Conservation (phyloP, 2,113 vertebrate genomes). For the Silurus meridionalis region DNA sequence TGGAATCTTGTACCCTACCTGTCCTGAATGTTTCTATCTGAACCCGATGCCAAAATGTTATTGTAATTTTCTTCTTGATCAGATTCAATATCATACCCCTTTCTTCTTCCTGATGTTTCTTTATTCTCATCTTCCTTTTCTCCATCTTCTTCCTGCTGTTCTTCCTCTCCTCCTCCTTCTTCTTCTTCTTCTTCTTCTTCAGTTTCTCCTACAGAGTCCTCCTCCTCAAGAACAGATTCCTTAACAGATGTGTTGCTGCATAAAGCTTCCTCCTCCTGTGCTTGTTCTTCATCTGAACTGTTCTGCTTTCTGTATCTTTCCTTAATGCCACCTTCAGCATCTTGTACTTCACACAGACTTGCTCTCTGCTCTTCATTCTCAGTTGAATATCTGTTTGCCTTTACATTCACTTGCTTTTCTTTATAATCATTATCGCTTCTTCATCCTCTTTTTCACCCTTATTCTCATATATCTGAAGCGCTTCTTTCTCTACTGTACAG, state of each 20-base stretch:
- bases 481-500: slow-evolving; percentile 18
- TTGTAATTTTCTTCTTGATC: slow-evolving; percentile 17
- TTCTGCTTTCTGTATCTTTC: neutral
- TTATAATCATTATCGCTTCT: neutral
- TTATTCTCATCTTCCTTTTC: neutral
- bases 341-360: neutral
- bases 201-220: neutral
- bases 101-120: neutral
- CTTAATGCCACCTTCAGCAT: neutral
- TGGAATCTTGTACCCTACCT: slow-evolving; percentile 4
- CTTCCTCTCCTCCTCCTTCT: slow-evolving; percentile 24
- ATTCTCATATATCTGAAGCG: neutral
- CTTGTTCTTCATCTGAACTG: slow-evolving; percentile 1
- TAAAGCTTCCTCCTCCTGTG: neutral
- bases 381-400: neutral
- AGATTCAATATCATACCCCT: slow-evolving; percentile 32
- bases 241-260: neutral
- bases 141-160: slow-evolving; percentile 10
- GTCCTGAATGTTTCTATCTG: neutral
- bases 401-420: neutral
- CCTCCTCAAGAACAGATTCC: neutral
- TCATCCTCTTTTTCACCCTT: neutral
- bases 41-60: neutral
- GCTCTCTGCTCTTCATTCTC: neutral
- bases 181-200: slow-evolving; percentile 12